Evolutionary conservation across 2,888 invertebrate species (phyloP).

Genomic region (Dicranocentrus wangi): DNA sequence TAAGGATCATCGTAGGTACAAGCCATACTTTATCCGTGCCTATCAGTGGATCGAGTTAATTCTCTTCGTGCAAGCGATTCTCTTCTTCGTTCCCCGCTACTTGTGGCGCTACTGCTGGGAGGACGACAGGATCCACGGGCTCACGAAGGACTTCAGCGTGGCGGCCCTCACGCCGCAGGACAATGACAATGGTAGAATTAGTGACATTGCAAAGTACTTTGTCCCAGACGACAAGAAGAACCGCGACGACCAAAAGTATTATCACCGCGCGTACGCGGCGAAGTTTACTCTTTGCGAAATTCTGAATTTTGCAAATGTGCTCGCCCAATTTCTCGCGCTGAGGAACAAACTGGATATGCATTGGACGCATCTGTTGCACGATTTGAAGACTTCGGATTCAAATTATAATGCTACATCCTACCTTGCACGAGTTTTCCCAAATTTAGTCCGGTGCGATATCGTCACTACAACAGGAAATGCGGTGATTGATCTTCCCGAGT

Average conservation of each 20-base stretch:
- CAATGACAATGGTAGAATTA: slow-evolving; percentile 25
- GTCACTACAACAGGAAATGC: too few species aligned
- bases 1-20: too few species aligned
- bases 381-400: slow-evolving; percentile 42
- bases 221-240: too few species aligned
- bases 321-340: slow-evolving; percentile 35
- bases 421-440: slow-evolving; percentile 53
- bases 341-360: not conserved
- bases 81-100: slow-evolving; percentile 58
- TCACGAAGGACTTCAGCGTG: slow-evolving; percentile 28
- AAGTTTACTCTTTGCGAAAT: slow-evolving; percentile 56
- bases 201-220: slow-evolving; percentile 35
- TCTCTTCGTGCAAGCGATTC: slow-evolving; percentile 88
- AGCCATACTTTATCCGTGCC: slow-evolving; percentile 15
- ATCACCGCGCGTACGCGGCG: slow-evolving; percentile 50
- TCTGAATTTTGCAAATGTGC: slow-evolving; percentile 51
- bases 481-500: not conserved
- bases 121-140: slow-evolving; percentile 38
- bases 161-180: slow-evolving; percentile 11
- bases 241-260: too few species aligned
- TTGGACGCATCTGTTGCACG: slow-evolving; percentile 10
- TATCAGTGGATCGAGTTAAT: slow-evolving; percentile 96
- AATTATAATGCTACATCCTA: slow-evolving; percentile 14
- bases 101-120: slow-evolving; percentile 63
- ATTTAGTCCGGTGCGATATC: slow-evolving; percentile 42